Base-by-base conservation (phyloP, 2,888 invertebrate species). In the Lepidocyrtinus sp. region DNA sequence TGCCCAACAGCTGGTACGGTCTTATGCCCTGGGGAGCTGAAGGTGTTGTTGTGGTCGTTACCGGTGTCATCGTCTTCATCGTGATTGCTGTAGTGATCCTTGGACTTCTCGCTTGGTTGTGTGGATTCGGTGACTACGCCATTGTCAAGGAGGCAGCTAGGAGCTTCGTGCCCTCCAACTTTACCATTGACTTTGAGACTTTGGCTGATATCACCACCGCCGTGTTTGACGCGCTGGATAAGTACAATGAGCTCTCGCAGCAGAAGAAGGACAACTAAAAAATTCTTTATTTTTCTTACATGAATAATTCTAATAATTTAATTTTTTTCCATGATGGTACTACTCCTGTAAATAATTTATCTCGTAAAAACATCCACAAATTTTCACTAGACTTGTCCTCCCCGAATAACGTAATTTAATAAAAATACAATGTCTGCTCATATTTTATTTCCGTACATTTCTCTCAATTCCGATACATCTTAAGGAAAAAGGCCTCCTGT, bases 1-100 rank as follows among this genome's bases (percentile, higher is more conserved):
- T 86, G 21, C 86, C 86, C 24, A 86, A 86, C 81, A 83, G 84
- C 15, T 86, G 86, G 86, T 86, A 85, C 62, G 86, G 86, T 55
- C 82, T 86, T 12, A 81, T 86, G 64, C 86, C 86, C 2, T 86
- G 86, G 86, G 86, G 86, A 65, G 84, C 84, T 71, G 86, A 86
- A 79, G 86, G 86, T 7, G 86, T 86, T 9, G 83, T 86, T 21
- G 84, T 86, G 24, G 86, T 86, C 55, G 82, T 85, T 63, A 86
- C 83, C 7, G 86, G 84, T 26, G 84, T 86, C 73, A 86, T 86
- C 61, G 85, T 86, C 5, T 85, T 86, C 76, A 80, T 82, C 62
- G 85, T 86, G 27, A 85, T 86, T 55, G 84, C 84, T 21, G 84
- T 85, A 15, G 83, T 79, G 22, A 83, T 86, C 50, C 75, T 85